These are phyloP conservation scores for Gorsachius magnificus DNA, from an alignment of 2,797 vertebrate genomes.

Conservation along the genomic window DNA sequence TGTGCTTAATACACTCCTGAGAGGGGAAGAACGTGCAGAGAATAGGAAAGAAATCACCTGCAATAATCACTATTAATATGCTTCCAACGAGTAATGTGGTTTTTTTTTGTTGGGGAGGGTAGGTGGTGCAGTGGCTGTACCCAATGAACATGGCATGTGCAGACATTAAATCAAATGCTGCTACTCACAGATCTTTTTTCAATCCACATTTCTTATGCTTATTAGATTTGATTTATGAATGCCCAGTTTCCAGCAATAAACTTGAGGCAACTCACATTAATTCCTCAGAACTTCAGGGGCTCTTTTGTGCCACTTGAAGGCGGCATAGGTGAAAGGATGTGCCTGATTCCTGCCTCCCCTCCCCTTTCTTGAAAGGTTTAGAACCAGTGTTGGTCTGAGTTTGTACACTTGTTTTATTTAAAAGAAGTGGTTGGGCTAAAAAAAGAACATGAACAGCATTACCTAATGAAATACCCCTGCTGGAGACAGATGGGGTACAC, in stretches of 20 bases:
- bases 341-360: background rate
- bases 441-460: background rate
- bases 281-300: background rate
- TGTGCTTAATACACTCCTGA: background rate
- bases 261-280: background rate
- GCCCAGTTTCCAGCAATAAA: background rate
- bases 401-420: background rate
- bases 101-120: background rate
- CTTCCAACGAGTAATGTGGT: background rate
- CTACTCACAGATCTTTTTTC: background rate
- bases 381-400: background rate
- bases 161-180: background rate
- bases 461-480: background rate
- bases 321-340: background rate
- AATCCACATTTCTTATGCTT: background rate
- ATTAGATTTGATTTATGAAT: background rate
- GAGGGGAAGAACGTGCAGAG: background rate
- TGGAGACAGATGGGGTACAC: too few relatives aligned
- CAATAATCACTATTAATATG: background rate
- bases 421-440: background rate
- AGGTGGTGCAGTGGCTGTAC: background rate
- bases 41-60: background rate
- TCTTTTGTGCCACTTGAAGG: background rate
- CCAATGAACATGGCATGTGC: fast-evolving
- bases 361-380: background rate